Conservation (phyloP, 2,888 invertebrate genomes). For the Coremacera marginata region DNA sequence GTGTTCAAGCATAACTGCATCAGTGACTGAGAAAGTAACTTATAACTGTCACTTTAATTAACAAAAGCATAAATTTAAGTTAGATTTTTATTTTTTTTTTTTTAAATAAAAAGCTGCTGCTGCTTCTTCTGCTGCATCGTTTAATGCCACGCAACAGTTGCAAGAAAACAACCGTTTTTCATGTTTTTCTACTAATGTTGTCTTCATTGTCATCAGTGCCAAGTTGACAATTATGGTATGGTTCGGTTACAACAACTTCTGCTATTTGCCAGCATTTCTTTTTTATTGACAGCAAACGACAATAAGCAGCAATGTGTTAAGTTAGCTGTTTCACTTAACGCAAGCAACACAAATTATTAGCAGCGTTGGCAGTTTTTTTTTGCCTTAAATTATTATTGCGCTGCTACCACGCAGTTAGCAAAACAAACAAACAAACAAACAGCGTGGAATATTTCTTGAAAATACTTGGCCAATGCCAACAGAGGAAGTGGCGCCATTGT, state of each 20-base stretch:
- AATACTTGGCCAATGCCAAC: conserved; percentile 9
- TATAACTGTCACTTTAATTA: conserved; percentile 29
- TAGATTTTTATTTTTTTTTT: no score
- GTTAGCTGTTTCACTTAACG: conserved; percentile 35
- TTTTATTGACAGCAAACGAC: conserved; percentile 13
- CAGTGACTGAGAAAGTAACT: conserved; percentile 17
- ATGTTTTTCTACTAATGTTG: background rate
- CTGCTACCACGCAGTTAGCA: background rate
- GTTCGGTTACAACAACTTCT: conserved; percentile 32
- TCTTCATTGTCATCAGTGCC: background rate
- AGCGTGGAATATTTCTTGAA: conserved; percentile 20
- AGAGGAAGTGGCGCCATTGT: conserved; percentile 31
- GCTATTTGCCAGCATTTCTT: background rate
- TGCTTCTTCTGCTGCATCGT: no score
- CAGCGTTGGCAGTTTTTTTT: background rate
- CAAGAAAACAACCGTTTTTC: conserved; percentile 28
- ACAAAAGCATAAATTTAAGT: background rate
- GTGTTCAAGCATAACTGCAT: background rate
- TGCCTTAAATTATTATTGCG: conserved; percentile 20
- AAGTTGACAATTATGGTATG: conserved; percentile 42
- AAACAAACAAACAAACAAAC: background rate
- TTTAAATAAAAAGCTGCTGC: no score
- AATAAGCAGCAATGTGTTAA: conserved; percentile 33
- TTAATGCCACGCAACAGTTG: background rate
- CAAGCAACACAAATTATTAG: conserved; percentile 24